Evolutionary conservation across 2,888 invertebrate genomes (phyloP).

Genomic region (Lampropteryx suffumata): DNA sequence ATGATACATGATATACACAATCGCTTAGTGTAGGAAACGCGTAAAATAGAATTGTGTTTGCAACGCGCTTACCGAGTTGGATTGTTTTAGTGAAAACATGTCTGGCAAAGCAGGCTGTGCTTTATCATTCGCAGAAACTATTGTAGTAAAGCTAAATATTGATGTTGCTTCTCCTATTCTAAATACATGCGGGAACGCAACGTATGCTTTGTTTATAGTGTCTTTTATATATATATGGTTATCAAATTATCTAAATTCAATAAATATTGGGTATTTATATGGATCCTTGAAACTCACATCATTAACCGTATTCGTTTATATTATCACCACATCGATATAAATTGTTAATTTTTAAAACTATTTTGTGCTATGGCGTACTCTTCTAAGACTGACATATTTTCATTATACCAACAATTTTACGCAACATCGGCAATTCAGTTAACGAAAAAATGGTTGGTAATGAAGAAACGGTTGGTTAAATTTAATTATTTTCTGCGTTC

Average conservation of each 20-base stretch:
- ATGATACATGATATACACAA: conserved; percentile 1
- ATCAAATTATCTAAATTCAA: neutral
- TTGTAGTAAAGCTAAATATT: conserved; percentile 57
- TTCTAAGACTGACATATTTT: conserved; percentile 31
- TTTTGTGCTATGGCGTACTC: conserved; percentile 14
- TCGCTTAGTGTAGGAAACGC: conserved; percentile 37
- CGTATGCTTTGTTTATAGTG: neutral
- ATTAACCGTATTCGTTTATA: too few species aligned
- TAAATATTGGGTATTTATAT: neutral
- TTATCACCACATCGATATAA: too few species aligned
- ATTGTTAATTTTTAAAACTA: neutral
- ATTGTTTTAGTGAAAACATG: conserved; percentile 59
- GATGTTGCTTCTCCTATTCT: conserved; percentile 13
- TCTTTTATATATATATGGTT: too few species aligned
- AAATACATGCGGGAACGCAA: neutral
- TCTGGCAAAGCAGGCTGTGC: conserved; percentile 56
- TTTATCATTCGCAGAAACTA: conserved; percentile 60
- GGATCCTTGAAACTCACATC: too few species aligned
- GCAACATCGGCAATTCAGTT: conserved; percentile 8
- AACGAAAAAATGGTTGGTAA: neutral
- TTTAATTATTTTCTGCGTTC: neutral
- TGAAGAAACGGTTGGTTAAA: conserved; percentile 1
- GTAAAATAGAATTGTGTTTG: conserved; percentile 45
- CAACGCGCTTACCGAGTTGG: conserved; percentile 36
- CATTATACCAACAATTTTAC: conserved; percentile 31